Evolutionary conservation across 1,140 invertebrate genomes (phyloP).

Genomic region (Megalopta genalis): DNA sequence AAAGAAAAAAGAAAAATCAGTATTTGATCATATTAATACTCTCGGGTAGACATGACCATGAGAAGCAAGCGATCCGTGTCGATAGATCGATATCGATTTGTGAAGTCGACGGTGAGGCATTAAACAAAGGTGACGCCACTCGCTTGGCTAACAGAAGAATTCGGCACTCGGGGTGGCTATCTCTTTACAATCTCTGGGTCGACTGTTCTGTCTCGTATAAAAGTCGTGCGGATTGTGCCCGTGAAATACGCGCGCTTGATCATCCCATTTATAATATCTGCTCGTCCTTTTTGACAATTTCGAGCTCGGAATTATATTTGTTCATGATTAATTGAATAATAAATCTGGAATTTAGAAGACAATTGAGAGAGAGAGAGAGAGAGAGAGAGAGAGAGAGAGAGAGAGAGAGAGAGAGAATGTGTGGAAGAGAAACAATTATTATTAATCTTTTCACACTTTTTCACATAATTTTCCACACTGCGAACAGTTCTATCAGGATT

Average conservation of each 20-base stretch:
- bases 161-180: constrained; percentile 70
- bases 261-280: neutral
- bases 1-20: constrained; percentile 23
- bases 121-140: constrained; percentile 69
- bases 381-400: too few relatives aligned
- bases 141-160: constrained; percentile 66
- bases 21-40: constrained; percentile 56
- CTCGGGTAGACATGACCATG: constrained; percentile 46
- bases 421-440: too few relatives aligned
- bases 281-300: neutral
- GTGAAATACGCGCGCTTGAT: neutral
- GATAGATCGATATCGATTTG: constrained; percentile 69
- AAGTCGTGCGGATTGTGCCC: neutral
- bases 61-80: constrained; percentile 62
- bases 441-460: too few relatives aligned
- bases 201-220: constrained; percentile 14
- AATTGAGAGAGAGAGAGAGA: too few relatives aligned
- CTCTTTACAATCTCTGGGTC: constrained; percentile 58
- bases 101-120: constrained; percentile 65
- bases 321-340: too few relatives aligned
- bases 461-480: too few relatives aligned
- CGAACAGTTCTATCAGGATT: too few relatives aligned
- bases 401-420: too few relatives aligned
- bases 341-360: too few relatives aligned
- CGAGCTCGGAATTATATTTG: too few relatives aligned